Base-by-base conservation (phyloP, 2,888 invertebrate genomes). In the Lypha dubia region DNA sequence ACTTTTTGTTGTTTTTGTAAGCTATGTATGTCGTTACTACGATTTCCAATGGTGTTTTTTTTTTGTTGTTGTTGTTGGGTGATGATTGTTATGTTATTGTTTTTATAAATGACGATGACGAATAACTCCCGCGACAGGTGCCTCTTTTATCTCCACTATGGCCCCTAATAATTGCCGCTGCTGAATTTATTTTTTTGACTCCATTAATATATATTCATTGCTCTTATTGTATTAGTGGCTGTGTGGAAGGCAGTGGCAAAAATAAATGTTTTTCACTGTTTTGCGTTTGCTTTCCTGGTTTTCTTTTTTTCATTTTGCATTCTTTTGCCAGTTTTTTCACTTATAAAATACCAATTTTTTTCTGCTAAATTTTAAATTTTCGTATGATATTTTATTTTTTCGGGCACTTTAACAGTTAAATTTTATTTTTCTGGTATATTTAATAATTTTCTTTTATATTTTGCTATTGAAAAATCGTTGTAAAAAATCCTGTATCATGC, bases 51-150 rank as follows among this genome's bases (percentile, higher is more conserved):
- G 56, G 22, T 24, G 46, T 60, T 67, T 22, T 46, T 56, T 49
- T 53, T n/a, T n/a, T n/a, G n/a, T n/a, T 67, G 17, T 60, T 73
- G 35, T 46, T 58, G 58, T 53, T 67, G 17, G n/a, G 17, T 28
- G 58, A 63, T 63, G 58, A 58, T 32, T 53, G 41, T 58, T 44
- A 65, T 73, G 49, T 49, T 46, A 51, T 65, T 77, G 62, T 81
- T 82, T 62, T 73, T 62, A 53, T 22, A 79, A 70, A 67, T 32
- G 51, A 44, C 15, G 84, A 84, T 84, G 84, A 84, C 81, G 81
- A 84, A 84, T 81, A 79, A 79, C 83, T 79, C 79, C 85, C 75
- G 83, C 82, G 83, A 82, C 84, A 85, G 79, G 85, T 85, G 84
- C 80, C 71, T 71, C 56, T 46, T 38, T 67, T 53, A 71, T 51